Evolutionary conservation across 2,113 vertebrate genomes (phyloP), one percentile per base, ranked within the genome.

Genomic region (Oreochromis spilurus): DNA sequence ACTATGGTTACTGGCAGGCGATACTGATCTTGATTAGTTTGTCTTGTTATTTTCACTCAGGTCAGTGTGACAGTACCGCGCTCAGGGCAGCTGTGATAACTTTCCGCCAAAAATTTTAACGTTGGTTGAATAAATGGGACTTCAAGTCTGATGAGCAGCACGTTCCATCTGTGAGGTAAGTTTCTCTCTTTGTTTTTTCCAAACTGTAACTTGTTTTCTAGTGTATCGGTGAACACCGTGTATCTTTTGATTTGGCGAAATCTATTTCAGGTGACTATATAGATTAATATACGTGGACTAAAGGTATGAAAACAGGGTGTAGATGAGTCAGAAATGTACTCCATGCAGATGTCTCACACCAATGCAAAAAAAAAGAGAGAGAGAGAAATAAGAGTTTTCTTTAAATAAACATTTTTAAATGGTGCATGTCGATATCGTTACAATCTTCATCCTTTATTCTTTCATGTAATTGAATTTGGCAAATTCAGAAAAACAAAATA

Each of bases 1-100:
- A 94, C 91, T 79, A 95, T 95, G 87, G 95, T 92, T 91, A 95
- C 95, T 38, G 79, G 78, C 83, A 88, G 93, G 48, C 83, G 92
- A 92, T 89, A 83, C 80, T 2, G 57, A 93, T 92, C 80, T 45
- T 81, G 83, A 91, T 91, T 91, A 94, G 79, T 94, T 79, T 58
- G 88, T 91, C 86, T 87, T 26, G 89, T 81, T 86, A 79, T 50
- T 87, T 91, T 83, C 87, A 60, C 5, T 54, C 48, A 6, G 45
- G 40, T 6, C 79, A 55, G 57, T 4, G 83, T 38, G 24, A 38
- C 19, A 8, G 43, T n/a, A 65, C 57, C 10, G 16, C 3, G 8
- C 14, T 38, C 24, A 34, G 82, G 72, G 58, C 83, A 84, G 31
- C 8, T 26, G 17, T 14, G 6, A 14, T 9, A 14, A 38, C 62